Evolutionary conservation across 2,888 invertebrate species (phyloP).

Genomic region (Cephus pulcher): DNA sequence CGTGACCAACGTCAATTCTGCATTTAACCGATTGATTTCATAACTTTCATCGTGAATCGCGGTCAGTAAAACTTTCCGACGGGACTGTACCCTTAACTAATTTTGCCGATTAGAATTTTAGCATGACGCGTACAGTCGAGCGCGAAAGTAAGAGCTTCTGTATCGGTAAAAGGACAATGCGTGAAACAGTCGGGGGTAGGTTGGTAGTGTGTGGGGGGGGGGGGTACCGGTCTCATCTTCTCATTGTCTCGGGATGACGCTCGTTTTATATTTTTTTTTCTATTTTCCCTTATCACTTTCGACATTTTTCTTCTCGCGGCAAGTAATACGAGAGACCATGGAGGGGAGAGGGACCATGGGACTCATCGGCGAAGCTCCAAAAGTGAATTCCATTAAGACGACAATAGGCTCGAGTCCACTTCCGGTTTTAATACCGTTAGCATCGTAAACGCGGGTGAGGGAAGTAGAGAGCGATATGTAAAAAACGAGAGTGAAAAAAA

Average conservation of each 20-base stretch:
- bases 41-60: conserved; percentile 56
- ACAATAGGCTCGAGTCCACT: conserved; percentile 36
- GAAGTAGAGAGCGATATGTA: not conserved
- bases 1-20: conserved; percentile 10
- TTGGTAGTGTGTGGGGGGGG: not conserved
- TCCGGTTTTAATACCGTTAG: conserved; percentile 49
- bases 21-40: conserved; percentile 53
- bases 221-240: not conserved
- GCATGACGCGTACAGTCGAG: conserved; percentile 47
- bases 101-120: conserved; percentile 63
- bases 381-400: conserved; percentile 55
- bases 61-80: conserved; percentile 53
- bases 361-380: conserved; percentile 44
- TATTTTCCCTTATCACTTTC: not conserved
- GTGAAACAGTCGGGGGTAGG: not conserved
- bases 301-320: not conserved
- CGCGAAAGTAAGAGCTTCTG: conserved; percentile 20
- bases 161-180: not conserved
- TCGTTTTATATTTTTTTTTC: conserved; percentile 31
- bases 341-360: not conserved
- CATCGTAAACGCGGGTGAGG: conserved; percentile 19
- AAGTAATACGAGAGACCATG: not conserved
- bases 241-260: conserved; percentile 30
- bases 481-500: conserved; percentile 10
- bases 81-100: conserved; percentile 57